A percentile compares a stretch with the other conserved stretches of the same genome.
Conservation (phyloP, 1,140 invertebrate genomes). For the Pogonomyrmex californicus region DNA sequence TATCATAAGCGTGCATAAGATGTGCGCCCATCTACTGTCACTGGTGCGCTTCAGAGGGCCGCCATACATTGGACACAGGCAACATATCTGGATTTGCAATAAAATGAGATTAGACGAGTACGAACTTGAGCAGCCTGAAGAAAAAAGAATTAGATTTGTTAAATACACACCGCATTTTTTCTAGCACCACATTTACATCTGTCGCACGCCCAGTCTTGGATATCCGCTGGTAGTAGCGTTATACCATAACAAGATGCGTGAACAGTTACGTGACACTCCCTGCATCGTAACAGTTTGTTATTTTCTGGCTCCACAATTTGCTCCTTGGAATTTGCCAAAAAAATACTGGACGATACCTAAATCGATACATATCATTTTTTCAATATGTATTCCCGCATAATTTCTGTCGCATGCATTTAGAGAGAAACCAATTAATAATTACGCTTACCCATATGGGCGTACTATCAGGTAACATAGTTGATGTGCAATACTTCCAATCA, state of each 20-base stretch:
- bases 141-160: background rate
- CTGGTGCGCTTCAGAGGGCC: conserved; percentile 89
- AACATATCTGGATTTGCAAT: conserved; percentile 80
- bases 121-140: background rate
- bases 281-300: conserved; percentile 84
- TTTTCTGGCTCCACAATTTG: conserved; percentile 83
- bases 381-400: background rate
- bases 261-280: conserved; percentile 86
- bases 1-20: conserved; percentile 87
- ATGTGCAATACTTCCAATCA: conserved; percentile 83
- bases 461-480: conserved; percentile 82
- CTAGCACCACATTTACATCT: conserved; percentile 84
- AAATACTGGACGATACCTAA: conserved; percentile 82
- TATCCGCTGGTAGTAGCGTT: conserved; percentile 80
- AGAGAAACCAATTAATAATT: background rate
- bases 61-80: conserved; percentile 88
- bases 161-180: conserved; percentile 79
- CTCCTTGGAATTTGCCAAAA: conserved; percentile 84
- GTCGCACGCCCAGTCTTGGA: conserved; percentile 86
- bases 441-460: conserved; percentile 84
- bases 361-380: conserved; percentile 10
- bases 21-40: conserved; percentile 88
- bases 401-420: background rate
- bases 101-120: conserved; percentile 34
- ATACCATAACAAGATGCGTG: conserved; percentile 87